These are phyloP conservation scores for Dromiciops gliroides DNA, from an alignment of 2,113 vertebrate genomes.

Conservation along the genomic window DNA sequence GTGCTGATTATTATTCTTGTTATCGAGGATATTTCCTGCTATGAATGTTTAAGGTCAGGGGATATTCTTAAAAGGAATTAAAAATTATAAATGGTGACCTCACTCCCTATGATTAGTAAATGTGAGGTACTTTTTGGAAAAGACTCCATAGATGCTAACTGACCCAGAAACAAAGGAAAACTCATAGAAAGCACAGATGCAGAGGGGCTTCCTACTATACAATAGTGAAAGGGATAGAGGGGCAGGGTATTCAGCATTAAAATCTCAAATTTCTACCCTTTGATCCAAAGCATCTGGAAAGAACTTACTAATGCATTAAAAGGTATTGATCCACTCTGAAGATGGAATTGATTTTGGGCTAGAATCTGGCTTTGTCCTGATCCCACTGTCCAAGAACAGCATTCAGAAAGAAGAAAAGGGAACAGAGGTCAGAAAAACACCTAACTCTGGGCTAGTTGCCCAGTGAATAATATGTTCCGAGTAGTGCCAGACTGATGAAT, in stretches of 20 bases:
- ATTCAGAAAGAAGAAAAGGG: neutral
- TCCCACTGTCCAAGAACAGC: neutral
- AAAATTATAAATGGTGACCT: neutral
- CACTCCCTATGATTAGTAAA: neutral
- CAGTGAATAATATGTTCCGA: neutral
- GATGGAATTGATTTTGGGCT: neutral
- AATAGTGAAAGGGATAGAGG: too few species aligned
- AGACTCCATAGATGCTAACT: neutral
- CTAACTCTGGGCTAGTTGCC: neutral
- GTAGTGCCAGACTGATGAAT: neutral
- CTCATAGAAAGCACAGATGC: neutral
- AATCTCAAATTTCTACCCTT: neutral
- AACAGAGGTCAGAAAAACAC: neutral
- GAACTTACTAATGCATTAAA: neutral
- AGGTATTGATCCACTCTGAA: neutral
- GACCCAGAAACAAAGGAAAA: neutral
- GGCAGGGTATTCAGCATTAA: rapidly evolving
- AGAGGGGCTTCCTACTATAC: rapidly evolving
- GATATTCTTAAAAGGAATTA: neutral
- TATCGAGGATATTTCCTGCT: neutral
- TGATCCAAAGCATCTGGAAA: too few species aligned
- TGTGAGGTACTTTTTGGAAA: neutral
- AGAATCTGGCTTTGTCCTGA: neutral
- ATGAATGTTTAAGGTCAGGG: rapidly evolving
- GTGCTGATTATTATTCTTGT: neutral